phyloP scores from a whole-genome alignment of 2,888 invertebrate species.

The Apoda limacodes region DNA sequence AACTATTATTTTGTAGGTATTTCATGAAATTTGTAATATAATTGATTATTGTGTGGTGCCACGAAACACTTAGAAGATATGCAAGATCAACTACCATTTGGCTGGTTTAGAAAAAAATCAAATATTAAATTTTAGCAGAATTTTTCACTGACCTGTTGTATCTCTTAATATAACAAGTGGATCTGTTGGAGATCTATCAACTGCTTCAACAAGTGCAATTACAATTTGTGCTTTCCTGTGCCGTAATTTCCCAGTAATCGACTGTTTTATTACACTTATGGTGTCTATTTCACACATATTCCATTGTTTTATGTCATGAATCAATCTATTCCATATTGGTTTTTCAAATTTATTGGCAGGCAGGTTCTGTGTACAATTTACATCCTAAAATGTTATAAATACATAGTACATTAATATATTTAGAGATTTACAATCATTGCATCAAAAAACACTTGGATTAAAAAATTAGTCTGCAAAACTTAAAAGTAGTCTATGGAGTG shows the following conservation, averaged over 20 bases:
- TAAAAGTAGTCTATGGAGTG: background rate
- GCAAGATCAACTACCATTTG: too few relatives aligned
- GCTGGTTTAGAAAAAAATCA: background rate
- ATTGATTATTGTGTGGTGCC: too few relatives aligned
- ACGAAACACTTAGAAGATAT: too few relatives aligned
- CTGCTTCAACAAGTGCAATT: conserved; percentile 48
- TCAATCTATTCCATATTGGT: conserved; percentile 42
- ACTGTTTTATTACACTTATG: conserved; percentile 47
- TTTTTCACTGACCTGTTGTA: conserved; percentile 35
- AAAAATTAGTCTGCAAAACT: too few relatives aligned
- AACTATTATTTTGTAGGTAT: too few relatives aligned
- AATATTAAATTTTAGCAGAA: too few relatives aligned
- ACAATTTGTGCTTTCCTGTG: conserved; percentile 48
- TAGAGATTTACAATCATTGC: too few relatives aligned
- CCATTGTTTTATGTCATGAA: conserved; percentile 36
- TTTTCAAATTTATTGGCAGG: conserved; percentile 45
- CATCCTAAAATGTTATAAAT: too few relatives aligned
- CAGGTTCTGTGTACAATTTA: conserved; percentile 44
- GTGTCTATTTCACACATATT: conserved; percentile 36
- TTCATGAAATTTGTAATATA: too few relatives aligned
- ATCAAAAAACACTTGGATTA: too few relatives aligned
- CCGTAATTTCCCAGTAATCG: conserved; percentile 38
- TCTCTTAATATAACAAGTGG: conserved; percentile 51
- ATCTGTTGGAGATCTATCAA: conserved; percentile 54
- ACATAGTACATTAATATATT: too few relatives aligned